phyloP scores from a whole-genome alignment of 2,113 vertebrate species.

The Gracilinanus agilis region DNA sequence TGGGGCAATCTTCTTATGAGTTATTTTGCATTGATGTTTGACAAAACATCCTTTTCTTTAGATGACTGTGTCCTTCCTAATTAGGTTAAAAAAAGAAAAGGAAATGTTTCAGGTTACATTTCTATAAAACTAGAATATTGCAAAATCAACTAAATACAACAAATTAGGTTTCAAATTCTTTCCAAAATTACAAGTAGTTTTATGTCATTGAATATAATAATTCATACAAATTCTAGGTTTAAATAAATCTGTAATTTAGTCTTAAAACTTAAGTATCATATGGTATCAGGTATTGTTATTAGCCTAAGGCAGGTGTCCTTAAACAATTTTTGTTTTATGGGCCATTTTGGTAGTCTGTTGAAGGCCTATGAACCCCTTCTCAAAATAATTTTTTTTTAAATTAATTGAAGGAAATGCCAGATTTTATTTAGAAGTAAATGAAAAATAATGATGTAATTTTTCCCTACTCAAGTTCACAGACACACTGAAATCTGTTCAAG shows the following conservation, averaged over 20 bases:
- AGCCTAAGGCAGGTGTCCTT: too few species aligned
- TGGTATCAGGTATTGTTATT: neutral
- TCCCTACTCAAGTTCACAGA: neutral
- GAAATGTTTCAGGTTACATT: conserved; percentile 15
- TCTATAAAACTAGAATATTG: conserved; percentile 26
- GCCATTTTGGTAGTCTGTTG: too few species aligned
- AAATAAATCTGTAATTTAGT: neutral
- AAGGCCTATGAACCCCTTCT: too few species aligned
- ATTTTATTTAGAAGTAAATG: too few species aligned
- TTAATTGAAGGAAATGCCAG: too few species aligned
- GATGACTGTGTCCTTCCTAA: neutral
- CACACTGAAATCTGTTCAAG: neutral
- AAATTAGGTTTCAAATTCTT: neutral
- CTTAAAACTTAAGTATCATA: neutral
- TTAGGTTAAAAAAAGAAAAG: neutral
- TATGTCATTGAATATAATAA: neutral
- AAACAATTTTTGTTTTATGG: too few species aligned
- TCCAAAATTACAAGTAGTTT: neutral
- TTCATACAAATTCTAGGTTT: conserved; percentile 27
- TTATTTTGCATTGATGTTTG: neutral
- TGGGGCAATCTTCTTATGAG: neutral
- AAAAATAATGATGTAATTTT: neutral
- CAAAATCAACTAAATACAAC: neutral
- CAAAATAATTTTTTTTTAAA: too few species aligned
- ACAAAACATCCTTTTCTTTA: neutral